A percentile compares a stretch with the other conserved stretches of the same genome.
Conservation (phyloP, 2,113 vertebrate species). For the Poeciliopsis prolifica region DNA sequence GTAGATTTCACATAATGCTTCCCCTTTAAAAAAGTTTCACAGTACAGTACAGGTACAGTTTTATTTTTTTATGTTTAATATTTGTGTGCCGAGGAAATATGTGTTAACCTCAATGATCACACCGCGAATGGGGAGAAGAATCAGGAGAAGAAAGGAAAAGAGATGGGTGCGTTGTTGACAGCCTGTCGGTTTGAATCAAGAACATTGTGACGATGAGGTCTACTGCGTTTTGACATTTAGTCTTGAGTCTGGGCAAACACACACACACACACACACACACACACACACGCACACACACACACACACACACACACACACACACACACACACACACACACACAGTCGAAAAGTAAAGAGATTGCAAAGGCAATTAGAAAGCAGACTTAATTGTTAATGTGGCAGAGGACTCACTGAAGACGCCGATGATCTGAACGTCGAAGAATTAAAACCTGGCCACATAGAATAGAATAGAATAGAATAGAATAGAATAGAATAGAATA, state of each 20-base stretch:
- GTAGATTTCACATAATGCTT: neutral
- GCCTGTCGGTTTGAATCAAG: constrained; percentile 63
- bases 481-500: too few relatives aligned
- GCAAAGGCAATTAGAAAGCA: neutral
- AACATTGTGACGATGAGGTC: constrained; percentile 54
- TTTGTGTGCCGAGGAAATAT: neutral
- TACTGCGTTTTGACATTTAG: constrained; percentile 60
- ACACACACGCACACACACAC: constrained; percentile 1
- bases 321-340: constrained; percentile 17
- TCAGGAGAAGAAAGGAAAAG: constrained; percentile 15
- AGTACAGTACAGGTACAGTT: too few relatives aligned
- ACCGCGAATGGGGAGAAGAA: constrained; percentile 8
- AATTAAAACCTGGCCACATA: neutral
- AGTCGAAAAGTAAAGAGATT: neutral
- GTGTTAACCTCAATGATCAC: constrained; percentile 6
- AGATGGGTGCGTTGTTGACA: constrained; percentile 62
- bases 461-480: too few relatives aligned
- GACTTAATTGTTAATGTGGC: neutral
- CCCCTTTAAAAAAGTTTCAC: neutral
- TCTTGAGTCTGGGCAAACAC: constrained; percentile 21
- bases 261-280: constrained; percentile 4
- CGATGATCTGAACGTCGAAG: neutral
- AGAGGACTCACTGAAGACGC: neutral
- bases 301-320: constrained; percentile 1
- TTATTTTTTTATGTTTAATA: neutral